phyloP scores from a whole-genome alignment of 2,113 vertebrate species.

The Mugil cephalus region DNA sequence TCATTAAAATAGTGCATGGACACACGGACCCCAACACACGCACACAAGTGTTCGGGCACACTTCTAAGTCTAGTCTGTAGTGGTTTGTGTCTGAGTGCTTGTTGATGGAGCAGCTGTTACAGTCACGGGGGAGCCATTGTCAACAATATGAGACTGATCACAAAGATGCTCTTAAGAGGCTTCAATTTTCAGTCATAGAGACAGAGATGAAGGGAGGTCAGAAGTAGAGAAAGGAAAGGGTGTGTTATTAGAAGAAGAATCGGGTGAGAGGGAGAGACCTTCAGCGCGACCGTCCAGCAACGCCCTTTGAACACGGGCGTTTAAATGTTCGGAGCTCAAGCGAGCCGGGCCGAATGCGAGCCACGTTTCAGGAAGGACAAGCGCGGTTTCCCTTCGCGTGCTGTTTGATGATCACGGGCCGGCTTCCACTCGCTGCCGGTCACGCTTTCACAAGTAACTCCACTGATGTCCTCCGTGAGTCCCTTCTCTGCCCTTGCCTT shows the following conservation, averaged over 20 bases:
- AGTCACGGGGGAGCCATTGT: constrained; percentile 52
- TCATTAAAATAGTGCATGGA: not conserved
- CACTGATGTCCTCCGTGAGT: constrained; percentile 2
- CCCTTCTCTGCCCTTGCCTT: too few species aligned
- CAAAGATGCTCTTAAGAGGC: constrained; percentile 24
- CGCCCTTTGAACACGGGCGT: constrained; percentile 15
- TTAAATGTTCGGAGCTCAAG: constrained; percentile 20
- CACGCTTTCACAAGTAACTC: not conserved
- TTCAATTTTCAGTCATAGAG: constrained; percentile 19
- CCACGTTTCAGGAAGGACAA: constrained; percentile 29
- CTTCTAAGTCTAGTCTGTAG: constrained; percentile 12
- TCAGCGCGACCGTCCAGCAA: constrained; percentile 26
- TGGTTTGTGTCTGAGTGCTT: constrained; percentile 49
- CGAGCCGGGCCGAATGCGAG: constrained; percentile 33
- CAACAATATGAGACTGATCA: constrained; percentile 53
- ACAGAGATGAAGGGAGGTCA: constrained; percentile 18
- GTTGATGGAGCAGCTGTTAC: constrained; percentile 57
- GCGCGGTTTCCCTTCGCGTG: constrained; percentile 3
- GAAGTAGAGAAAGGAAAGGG: constrained; percentile 1
- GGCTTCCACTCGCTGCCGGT: too few species aligned
- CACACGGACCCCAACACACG: not conserved
- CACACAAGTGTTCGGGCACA: not conserved
- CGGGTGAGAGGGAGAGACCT: constrained; percentile 13
- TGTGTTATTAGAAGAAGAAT: not conserved
- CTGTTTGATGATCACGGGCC: constrained; percentile 40